phyloP scores from a whole-genome alignment of 1,140 invertebrate genomes.

The Lepeophtheirus salmonis region DNA sequence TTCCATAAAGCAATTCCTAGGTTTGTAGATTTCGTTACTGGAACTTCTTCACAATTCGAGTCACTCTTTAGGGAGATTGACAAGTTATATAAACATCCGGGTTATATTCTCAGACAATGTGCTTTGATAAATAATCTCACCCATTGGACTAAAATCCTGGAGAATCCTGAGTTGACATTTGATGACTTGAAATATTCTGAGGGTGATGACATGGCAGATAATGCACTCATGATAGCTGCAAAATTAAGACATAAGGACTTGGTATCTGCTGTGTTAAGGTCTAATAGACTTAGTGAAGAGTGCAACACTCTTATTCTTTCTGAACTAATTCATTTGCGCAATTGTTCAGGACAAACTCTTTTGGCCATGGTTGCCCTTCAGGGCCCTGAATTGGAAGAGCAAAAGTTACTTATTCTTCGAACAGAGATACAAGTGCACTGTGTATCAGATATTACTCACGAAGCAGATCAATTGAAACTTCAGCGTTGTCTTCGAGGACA shows the following conservation, averaged over 20 bases:
- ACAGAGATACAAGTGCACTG: slow-evolving; percentile 16
- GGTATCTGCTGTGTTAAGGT: neutral
- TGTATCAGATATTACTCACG: slow-evolving; percentile 11
- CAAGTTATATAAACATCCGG: neutral
- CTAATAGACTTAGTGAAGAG: neutral
- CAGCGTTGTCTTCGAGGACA: slow-evolving; percentile 15
- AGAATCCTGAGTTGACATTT: slow-evolving; percentile 1
- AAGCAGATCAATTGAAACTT: slow-evolving; percentile 13
- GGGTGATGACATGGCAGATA: no score
- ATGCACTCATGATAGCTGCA: slow-evolving; percentile 16
- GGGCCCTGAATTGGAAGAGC: slow-evolving; percentile 17
- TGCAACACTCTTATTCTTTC: neutral
- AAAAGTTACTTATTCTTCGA: slow-evolving; percentile 13
- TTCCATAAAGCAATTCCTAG: slow-evolving; percentile 1
- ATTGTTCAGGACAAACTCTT: slow-evolving; percentile 3
- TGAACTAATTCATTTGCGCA: slow-evolving; percentile 7
- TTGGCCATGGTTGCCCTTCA: slow-evolving; percentile 11
- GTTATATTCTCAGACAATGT: slow-evolving; percentile 11
- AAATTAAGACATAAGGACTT: slow-evolving; percentile 13
- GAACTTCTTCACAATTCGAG: neutral
- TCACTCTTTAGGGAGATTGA: slow-evolving; percentile 1
- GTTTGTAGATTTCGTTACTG: slow-evolving; percentile 15
- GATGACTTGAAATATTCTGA: slow-evolving; percentile 2
- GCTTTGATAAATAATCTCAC: slow-evolving; percentile 7
- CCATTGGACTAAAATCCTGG: slow-evolving; percentile 11